Conservation (phyloP, 2,113 vertebrate genomes). For the Cyanistes caeruleus region DNA sequence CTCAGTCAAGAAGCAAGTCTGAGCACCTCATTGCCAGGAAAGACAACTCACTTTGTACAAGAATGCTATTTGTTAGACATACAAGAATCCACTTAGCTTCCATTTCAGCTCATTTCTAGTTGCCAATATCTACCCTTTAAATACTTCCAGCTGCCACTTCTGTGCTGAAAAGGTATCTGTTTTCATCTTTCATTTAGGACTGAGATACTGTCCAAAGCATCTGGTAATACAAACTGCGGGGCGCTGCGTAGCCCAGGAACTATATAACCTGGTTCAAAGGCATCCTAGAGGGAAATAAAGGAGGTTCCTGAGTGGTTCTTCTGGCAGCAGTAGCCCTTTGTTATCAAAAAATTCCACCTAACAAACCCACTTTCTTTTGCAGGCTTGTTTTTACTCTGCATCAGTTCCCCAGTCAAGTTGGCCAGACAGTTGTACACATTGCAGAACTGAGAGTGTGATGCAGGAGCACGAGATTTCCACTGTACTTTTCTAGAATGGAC, state of each 20-base stretch:
- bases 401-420: not conserved
- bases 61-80: constrained; percentile 10
- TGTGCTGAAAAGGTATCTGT: constrained; percentile 16
- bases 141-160: constrained; percentile 48
- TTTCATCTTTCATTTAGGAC: constrained; percentile 29
- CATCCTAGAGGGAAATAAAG: not conserved
- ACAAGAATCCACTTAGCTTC: constrained; percentile 27
- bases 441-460: not conserved
- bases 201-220: constrained; percentile 25
- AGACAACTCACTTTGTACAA: not conserved
- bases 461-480: not conserved
- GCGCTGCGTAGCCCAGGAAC: not conserved
- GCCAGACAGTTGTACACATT: not conserved
- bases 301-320: not conserved
- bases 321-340: not conserved
- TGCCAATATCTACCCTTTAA: constrained; percentile 54
- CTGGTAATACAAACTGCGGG: constrained; percentile 7
- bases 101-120: constrained; percentile 36
- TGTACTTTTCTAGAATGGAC: not conserved
- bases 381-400: not conserved
- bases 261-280: not conserved
- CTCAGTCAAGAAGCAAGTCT: not conserved
- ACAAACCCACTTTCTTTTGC: not conserved
- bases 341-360: not conserved
- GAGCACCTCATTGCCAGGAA: not conserved